A percentile compares a stretch with the other conserved stretches of the same genome.
Evolutionary conservation across 2,113 vertebrate genomes (phyloP).

Genomic region (Myotis brandtii): DNA sequence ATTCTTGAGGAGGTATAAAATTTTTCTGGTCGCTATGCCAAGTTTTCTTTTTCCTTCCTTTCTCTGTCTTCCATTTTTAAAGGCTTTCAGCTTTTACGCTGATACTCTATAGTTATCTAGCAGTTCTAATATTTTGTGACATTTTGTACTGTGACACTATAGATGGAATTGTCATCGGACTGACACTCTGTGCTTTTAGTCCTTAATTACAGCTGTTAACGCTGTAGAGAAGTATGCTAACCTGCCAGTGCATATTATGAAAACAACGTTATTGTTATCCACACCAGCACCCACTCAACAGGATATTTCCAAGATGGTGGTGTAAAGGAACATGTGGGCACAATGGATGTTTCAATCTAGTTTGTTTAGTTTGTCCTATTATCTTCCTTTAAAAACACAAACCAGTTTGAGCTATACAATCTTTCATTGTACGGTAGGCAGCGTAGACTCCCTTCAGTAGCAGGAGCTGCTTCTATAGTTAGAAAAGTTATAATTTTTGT

Average conservation of each 20-base stretch:
- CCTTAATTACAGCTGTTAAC: constrained; percentile 91
- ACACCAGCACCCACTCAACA: constrained; percentile 90
- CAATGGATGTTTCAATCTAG: constrained; percentile 80
- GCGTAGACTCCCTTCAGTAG: background rate
- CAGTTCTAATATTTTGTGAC: constrained; percentile 91
- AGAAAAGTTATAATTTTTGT: background rate
- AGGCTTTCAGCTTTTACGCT: constrained; percentile 78
- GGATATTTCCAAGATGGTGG: constrained; percentile 87
- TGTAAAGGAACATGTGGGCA: constrained; percentile 83
- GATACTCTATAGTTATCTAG: constrained; percentile 88
- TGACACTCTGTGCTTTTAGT: constrained; percentile 90
- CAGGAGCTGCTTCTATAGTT: background rate
- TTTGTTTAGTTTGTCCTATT: constrained; percentile 69
- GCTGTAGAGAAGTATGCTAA: constrained; percentile 89
- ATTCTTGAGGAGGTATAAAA: constrained; percentile 87
- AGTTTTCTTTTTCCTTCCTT: constrained; percentile 79
- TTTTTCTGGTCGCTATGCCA: constrained; percentile 84
- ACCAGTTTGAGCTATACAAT: constrained; percentile 34
- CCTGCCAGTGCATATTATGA: constrained; percentile 90
- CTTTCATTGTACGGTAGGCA: background rate
- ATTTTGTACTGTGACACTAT: constrained; percentile 92
- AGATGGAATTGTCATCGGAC: constrained; percentile 91
- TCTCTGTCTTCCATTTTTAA: constrained; percentile 72
- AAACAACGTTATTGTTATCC: constrained; percentile 91
- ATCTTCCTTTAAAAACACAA: constrained; percentile 55